These are phyloP conservation scores for Zosterops hypoxanthus DNA, from an alignment of 2,113 vertebrate species.

Conservation along the genomic window DNA sequence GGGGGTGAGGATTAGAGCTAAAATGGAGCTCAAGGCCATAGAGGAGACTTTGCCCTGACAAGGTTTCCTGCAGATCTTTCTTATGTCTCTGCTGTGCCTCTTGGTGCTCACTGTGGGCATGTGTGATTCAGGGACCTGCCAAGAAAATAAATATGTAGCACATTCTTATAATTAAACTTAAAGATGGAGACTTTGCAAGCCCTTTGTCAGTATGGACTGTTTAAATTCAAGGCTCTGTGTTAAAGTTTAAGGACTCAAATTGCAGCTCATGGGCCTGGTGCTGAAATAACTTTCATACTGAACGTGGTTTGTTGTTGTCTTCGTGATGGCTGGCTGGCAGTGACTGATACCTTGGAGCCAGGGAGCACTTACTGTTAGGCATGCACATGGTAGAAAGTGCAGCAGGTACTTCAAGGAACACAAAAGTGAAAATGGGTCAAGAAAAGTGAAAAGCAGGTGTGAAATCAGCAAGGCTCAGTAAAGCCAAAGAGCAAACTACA, in stretches of 20 bases:
- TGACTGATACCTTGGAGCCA: not conserved
- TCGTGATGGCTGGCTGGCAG: accelerated
- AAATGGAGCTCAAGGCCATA: not conserved
- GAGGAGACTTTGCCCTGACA: not conserved
- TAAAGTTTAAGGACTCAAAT: not conserved
- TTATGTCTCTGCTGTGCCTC: not conserved
- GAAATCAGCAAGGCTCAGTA: not conserved
- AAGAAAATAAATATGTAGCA: not conserved
- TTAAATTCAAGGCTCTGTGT: not conserved
- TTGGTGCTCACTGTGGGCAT: accelerated
- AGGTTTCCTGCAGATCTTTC: not conserved
- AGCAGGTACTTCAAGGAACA: not conserved
- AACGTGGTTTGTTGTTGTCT: accelerated
- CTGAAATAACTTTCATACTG: not conserved
- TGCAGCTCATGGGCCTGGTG: accelerated
- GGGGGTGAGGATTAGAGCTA: not conserved
- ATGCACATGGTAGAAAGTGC: not conserved
- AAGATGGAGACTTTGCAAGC: not conserved
- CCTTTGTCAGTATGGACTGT: not conserved
- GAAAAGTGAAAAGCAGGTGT: not conserved
- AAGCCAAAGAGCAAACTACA: not conserved
- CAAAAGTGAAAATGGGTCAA: not conserved
- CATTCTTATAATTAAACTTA: not conserved
- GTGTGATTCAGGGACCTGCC: not conserved
- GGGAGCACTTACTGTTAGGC: not conserved